Evolutionary conservation across 2,797 vertebrate species (phyloP).

Genomic region (Poecilia gillii): DNA sequence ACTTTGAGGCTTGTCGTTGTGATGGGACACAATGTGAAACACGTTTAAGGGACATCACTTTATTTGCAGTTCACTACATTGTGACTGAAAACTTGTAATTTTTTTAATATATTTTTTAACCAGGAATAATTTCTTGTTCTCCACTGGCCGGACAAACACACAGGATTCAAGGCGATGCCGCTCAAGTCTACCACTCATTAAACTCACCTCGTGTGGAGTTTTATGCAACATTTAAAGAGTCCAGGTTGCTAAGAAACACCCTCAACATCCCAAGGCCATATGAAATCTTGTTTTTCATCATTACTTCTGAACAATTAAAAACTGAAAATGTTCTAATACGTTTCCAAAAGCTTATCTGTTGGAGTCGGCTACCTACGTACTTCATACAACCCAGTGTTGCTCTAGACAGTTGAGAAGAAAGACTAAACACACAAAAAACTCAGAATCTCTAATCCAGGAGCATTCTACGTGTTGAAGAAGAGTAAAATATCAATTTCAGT

Average conservation of each 20-base stretch:
- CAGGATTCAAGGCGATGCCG: not conserved
- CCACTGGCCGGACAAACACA: not conserved
- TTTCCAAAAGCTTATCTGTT: not conserved
- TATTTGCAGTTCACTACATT: not conserved
- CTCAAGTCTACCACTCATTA: not conserved
- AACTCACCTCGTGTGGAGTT: not conserved
- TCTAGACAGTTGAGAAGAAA: not conserved
- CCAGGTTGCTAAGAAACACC: constrained; percentile 5
- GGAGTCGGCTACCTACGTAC: not conserved
- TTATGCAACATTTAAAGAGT: not conserved
- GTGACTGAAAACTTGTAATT: not conserved
- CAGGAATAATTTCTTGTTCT: not conserved
- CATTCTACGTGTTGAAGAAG: not conserved
- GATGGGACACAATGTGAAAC: not conserved
- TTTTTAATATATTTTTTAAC: too few relatives aligned
- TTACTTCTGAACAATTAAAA: not conserved
- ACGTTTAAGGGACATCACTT: not conserved
- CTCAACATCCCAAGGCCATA: not conserved
- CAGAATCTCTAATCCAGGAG: not conserved
- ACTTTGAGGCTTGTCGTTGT: not conserved
- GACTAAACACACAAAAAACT: not conserved
- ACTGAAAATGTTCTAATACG: not conserved
- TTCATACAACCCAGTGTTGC: not conserved
- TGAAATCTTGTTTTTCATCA: not conserved
- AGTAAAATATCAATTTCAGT: not conserved